Evolutionary conservation across 2,113 vertebrate genomes (phyloP), one percentile per base, ranked within the genome.

Genomic region (Parus major): DNA sequence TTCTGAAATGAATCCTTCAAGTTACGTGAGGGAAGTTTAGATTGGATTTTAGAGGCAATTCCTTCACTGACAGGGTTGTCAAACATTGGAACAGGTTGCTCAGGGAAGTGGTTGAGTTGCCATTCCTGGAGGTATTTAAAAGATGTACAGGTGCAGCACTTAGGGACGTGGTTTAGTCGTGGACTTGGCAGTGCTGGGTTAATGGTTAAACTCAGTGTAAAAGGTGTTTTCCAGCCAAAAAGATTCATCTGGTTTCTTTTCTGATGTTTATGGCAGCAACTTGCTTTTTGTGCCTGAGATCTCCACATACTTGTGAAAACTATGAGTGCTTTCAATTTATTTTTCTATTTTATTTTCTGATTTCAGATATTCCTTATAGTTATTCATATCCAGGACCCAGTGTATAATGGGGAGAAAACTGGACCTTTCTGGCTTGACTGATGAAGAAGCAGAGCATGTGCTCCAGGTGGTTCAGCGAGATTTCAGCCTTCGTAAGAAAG

Each of bases 401-500:
- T n/a, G 77, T 95, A 96, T 52, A 76, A 99, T 99, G 99, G 99
- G 99, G 82, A 98, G 99, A 93, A 99, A 99, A 97, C 98, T 99
- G 96, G 99, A 99, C 96, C 98, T 99, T 96, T 99, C 99, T 3
- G 98, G 98, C 57, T 97, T 99, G 97, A 99, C 99, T 1, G 98
- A 99, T 8, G 98, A 98, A 50, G 99, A 99, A 97, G 99, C 99
- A 1, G 98, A 99, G 64, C 99, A 99, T 15, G 98, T 99, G 77
- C 98, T 99, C 81, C 99, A 98, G 95, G 99, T 99, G 93, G 99
- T 99, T 86, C 99, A 99, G 95, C 97, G 99, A 92, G 99, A 99
- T 97, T 99, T 99, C 98, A 98, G 98, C 85, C 99, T 99, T 47
- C 98, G 99, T 46, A 99, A 99, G 92, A 99, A 99, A 90, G 99